Evolutionary conservation across 2,888 invertebrate genomes (phyloP), one percentile per base, ranked within the genome.

Genomic region (Cephalotes varians): DNA sequence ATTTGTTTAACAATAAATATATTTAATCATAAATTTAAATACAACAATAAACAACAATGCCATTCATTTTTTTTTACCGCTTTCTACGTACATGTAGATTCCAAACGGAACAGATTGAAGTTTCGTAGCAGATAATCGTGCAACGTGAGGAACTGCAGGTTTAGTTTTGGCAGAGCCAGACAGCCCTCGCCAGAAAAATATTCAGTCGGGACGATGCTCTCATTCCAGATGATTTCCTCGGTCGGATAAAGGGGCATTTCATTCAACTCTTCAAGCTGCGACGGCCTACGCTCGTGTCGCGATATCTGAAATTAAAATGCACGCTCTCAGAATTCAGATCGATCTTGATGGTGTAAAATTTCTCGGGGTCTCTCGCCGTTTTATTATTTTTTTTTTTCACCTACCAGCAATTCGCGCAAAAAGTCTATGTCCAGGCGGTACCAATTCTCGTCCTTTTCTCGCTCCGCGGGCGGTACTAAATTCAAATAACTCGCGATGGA

Each of bases 171-270:
- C 86, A 99, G 95, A 0, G 99, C 99, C 47, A 99, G 95, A 91
- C 98, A 98, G 28, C 98, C 98, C 94, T 99, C 99, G 0, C 99
- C 99, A 58, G 98, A 98, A 95, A 98, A 99, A 94, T 99, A 99
- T 92, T 99, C 99, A 0, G 98, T 98, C 0, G 99, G 99, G 0
- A 99, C 99, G 60, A 99, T 97, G 93, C 99, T 99, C 94, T 99
- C 99, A 95, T 99, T 98, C 99, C 99, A 99, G 90, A 99, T 98
- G 2, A 99, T 97, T 83, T 98, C 97, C 94, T 99, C 99, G 0
- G 99, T 99, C 0, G 99, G 99, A 94, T 99, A 99, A 0, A 99
- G 95, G 0, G 99, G 99, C 98, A 99, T 99, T 90, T 98, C 98
- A 94, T 99, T 99, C 15, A 99, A 95, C 79, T 98, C 98, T 93